Evolutionary conservation across 2,888 invertebrate species (phyloP).

Genomic region (Dilophus febrilis): DNA sequence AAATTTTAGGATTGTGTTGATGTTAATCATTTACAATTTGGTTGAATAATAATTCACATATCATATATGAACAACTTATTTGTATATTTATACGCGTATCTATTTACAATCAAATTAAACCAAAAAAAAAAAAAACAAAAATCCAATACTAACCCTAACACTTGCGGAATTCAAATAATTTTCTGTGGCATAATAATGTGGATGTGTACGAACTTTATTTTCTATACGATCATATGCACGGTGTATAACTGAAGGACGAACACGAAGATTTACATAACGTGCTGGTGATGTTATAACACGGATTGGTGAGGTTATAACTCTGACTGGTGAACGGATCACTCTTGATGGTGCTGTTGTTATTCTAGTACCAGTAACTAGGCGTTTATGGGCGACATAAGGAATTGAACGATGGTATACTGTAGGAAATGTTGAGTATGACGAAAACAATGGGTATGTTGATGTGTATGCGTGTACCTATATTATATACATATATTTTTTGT

Average conservation of each 20-base stretch:
- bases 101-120: too few relatives aligned
- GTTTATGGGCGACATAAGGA: constrained; percentile 17
- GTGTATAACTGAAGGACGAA: constrained; percentile 47
- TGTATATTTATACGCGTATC: too few relatives aligned
- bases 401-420: constrained; percentile 16
- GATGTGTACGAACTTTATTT: constrained; percentile 42
- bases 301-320: constrained; percentile 27
- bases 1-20: too few relatives aligned
- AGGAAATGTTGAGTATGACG: constrained; percentile 18
- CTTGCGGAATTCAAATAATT: constrained; percentile 63
- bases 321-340: constrained; percentile 7
- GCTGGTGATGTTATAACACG: constrained; percentile 44
- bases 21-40: too few relatives aligned
- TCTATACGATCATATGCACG: constrained; percentile 52
- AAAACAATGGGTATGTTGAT: constrained; percentile 28
- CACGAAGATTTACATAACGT: constrained; percentile 34
- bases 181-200: constrained; percentile 47
- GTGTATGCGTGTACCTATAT: constrained; percentile 21
- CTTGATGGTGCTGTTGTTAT: constrained; percentile 12
- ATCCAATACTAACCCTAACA: constrained; percentile 51
- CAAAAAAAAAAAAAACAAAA: too few relatives aligned
- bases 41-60: too few relatives aligned
- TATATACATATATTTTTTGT: constrained; percentile 6
- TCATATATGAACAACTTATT: too few relatives aligned
- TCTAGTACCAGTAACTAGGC: constrained; percentile 14